Evolutionary conservation across 2,888 invertebrate species (phyloP).

Genomic region (Coenonympha arcania): DNA sequence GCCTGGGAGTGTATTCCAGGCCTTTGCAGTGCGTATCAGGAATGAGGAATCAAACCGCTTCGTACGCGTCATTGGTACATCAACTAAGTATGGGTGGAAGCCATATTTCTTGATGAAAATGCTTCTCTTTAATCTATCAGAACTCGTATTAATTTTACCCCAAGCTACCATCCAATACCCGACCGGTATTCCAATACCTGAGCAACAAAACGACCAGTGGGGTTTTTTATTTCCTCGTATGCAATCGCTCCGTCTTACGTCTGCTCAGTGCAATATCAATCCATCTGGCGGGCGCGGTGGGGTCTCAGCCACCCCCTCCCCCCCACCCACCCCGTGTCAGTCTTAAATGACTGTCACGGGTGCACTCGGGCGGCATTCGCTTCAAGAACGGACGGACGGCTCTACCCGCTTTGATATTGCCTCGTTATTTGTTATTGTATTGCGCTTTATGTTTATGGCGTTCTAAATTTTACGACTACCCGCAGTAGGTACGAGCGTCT

Average conservation of each 20-base stretch:
- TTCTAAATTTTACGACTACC: slow-evolving; percentile 30
- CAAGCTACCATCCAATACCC: slow-evolving; percentile 10
- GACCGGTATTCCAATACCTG: slow-evolving; percentile 23
- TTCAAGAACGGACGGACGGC: slow-evolving; percentile 66
- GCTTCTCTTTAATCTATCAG: no score
- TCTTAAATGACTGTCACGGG: slow-evolving; percentile 74
- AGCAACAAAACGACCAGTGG: slow-evolving; percentile 32
- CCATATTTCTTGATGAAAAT: no score
- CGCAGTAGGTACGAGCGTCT: no score
- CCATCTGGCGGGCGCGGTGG: slow-evolving; percentile 59
- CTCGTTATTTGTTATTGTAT: slow-evolving; percentile 62
- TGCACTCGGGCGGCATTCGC: slow-evolving; percentile 54
- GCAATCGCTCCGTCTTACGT: slow-evolving; percentile 71
- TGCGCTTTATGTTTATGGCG: slow-evolving; percentile 38
- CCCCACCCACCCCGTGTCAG: slow-evolving; percentile 68
- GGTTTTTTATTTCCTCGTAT: slow-evolving; percentile 53
- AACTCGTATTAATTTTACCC: neutral
- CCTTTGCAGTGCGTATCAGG: no score
- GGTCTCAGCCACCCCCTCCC: no score
- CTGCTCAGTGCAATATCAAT: slow-evolving; percentile 71
- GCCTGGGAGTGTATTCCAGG: no score
- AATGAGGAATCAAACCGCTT: no score
- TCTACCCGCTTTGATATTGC: slow-evolving; percentile 56
- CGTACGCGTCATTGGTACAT: no score
- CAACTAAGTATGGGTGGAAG: no score